Percentiles rank a stretch among this genome's conserved stretches.
Conservation (phyloP, 2,113 vertebrate species). For the Pachyramphus minor region DNA sequence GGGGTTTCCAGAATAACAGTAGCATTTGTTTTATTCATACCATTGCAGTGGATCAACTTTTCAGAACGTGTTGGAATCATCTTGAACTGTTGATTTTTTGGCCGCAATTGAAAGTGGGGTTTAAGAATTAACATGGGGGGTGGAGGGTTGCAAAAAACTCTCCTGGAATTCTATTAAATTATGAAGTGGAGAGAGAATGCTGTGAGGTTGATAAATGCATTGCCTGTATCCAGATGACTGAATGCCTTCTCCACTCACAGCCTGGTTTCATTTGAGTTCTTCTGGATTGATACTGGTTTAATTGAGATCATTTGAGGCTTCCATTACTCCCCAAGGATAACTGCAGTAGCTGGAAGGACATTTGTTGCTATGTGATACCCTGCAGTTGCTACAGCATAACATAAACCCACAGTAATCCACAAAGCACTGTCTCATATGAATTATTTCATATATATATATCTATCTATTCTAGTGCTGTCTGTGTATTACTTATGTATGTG, state of each 20-base stretch:
- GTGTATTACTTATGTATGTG: neutral
- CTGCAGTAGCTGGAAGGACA: neutral
- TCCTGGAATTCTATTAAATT: neutral
- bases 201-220: neutral
- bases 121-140: neutral
- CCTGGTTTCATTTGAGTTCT: neutral
- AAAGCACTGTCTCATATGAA: neutral
- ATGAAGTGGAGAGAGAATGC: neutral
- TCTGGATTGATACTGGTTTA: neutral
- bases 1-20: neutral
- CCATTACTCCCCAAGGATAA: neutral
- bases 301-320: neutral
- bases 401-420: neutral
- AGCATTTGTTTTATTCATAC: neutral
- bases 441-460: neutral
- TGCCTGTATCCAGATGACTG: neutral
- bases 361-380: neutral
- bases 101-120: neutral
- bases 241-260: neutral
- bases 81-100: neutral
- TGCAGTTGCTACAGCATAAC: neutral
- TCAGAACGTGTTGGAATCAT: neutral
- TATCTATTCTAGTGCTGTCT: neutral
- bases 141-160: neutral
- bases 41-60: neutral